A percentile compares a stretch with the other conserved stretches of the same genome.
Conservation (phyloP, 2,797 vertebrate species). For the Hydrolagus colliei region DNA sequence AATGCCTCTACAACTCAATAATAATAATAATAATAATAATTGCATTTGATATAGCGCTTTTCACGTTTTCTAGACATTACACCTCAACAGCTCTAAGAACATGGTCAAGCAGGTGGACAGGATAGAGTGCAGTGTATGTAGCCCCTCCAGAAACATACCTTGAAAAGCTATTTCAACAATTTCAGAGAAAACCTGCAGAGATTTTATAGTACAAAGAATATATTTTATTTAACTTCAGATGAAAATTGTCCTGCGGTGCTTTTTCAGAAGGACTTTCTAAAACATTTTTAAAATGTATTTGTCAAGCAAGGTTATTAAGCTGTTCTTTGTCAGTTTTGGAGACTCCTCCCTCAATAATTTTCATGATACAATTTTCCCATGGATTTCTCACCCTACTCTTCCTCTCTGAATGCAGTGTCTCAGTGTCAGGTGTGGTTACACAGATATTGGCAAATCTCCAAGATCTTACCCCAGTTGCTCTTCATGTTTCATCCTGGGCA, state of each 20-base stretch:
- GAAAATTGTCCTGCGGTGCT: not conserved
- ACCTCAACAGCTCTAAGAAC: too few species aligned
- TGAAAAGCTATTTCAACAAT: not conserved
- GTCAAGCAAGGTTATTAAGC: not conserved
- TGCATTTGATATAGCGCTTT: too few species aligned
- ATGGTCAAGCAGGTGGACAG: not conserved
- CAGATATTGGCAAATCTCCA: not conserved
- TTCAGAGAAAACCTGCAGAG: not conserved
- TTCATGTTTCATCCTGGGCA: not conserved
- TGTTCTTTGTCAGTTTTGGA: not conserved
- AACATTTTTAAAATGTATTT: not conserved
- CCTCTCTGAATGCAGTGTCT: not conserved
- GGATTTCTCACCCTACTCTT: too few species aligned
- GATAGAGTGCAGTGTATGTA: constrained; percentile 14
- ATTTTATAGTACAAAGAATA: not conserved
- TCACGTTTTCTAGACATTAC: too few species aligned
- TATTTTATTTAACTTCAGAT: not conserved
- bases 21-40: not conserved
- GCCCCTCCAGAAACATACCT: not conserved
- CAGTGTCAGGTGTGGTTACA: not conserved
- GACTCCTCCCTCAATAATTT: not conserved
- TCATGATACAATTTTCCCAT: too few species aligned
- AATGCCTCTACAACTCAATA: too few species aligned
- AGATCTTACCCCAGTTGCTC: not conserved
- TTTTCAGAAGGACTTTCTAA: too few species aligned